Evolutionary conservation across 2,113 vertebrate species (phyloP).

Genomic region (Dascyllus trimaculatus): DNA sequence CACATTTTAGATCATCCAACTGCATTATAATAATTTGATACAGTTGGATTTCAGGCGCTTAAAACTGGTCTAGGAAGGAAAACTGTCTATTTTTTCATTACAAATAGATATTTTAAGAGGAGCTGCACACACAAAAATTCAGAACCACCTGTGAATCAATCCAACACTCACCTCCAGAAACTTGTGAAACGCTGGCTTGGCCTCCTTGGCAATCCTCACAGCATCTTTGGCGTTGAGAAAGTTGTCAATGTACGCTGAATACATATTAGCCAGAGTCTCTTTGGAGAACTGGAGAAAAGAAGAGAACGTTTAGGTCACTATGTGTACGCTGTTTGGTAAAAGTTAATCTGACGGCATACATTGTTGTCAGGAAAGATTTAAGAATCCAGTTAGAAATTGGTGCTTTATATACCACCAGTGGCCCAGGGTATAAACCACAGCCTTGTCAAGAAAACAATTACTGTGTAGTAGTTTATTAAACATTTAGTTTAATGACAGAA

Average conservation of each 20-base stretch:
- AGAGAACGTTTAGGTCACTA: neutral
- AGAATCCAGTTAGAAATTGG: no score
- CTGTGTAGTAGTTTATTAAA: no score
- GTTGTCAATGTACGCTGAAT: constrained; percentile 98
- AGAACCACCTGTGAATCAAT: constrained; percentile 26
- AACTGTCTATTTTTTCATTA: constrained; percentile 1
- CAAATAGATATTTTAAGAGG: neutral
- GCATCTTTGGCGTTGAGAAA: constrained; percentile 99
- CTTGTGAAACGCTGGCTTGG: constrained; percentile 96
- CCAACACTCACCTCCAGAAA: constrained; percentile 92
- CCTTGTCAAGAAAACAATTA: no score
- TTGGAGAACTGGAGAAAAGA: constrained; percentile 91
- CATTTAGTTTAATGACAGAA: no score
- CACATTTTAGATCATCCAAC: no score
- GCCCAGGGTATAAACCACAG: no score
- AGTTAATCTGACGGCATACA: neutral
- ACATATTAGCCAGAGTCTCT: constrained; percentile 95
- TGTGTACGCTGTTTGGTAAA: neutral
- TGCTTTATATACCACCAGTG: no score
- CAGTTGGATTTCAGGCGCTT: no score
- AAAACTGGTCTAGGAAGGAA: neutral
- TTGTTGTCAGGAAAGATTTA: no score
- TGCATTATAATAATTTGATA: no score
- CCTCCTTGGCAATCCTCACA: constrained; percentile 95
- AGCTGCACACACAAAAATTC: neutral